Evolutionary conservation across 2,797 vertebrate species (phyloP), one percentile per base, ranked within the genome.

Genomic region (Coregonus suidteri): DNA sequence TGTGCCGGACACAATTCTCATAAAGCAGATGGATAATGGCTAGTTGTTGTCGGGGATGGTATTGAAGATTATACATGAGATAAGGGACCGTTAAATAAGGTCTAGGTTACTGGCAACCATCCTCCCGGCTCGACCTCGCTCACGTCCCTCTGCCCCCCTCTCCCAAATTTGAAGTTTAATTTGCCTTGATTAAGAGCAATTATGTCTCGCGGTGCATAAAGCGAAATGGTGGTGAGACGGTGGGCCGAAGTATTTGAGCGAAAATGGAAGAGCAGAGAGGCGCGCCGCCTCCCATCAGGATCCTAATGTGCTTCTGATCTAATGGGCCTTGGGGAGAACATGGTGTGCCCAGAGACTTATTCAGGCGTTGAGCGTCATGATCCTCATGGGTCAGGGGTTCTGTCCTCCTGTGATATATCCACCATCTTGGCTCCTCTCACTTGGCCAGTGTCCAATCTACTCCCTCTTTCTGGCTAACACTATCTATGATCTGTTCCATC

Each of bases 1-100:
- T 82, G 87, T 85, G 88, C 90, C 59, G 83, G 86, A 88, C 87
- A 85, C 86, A 79, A 83, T 89, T 89, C 91, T 91, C 91, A 91
- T 91, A 90, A 90, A 94, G 92, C 94, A 94, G 93, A 94, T 94
- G 93, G 93, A 90, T 94, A 94, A 94, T 93, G 90, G 92, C 92
- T 89, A 82, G 91, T 93, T 93, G 93, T 93, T 94, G 93, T 93
- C 90, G 85, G 90, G 59, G 71, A 89, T 87, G 85, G 88, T 92
- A 92, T 92, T 92, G 93, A 91, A 95, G 92, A 92, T 93, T 93
- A 91, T 91, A 90, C 91, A 89, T 87, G 91, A 93, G 92, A 91
- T 95, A 80, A 81, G 80, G 74, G 91, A 90, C 91, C 93, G 92
- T 93, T 94, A 93, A 94, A 94, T 92, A 90, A 94, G 92, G 89